These are phyloP conservation scores for Pyrochroa serraticornis DNA, from an alignment of 2,888 invertebrate genomes.

Conservation along the genomic window DNA sequence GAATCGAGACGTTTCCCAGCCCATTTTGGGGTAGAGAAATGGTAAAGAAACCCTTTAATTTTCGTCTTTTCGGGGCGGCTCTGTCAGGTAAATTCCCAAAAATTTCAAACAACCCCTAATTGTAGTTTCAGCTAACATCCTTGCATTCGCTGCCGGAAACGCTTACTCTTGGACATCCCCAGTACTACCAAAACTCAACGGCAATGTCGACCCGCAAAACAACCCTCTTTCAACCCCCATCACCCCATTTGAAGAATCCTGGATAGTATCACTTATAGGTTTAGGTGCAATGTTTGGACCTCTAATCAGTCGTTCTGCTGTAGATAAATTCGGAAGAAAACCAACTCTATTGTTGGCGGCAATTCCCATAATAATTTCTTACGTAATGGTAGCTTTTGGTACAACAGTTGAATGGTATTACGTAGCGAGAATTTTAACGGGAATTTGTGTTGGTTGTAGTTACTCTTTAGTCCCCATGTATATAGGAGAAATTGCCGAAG, in stretches of 20 bases:
- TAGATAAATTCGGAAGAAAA: conserved; percentile 64
- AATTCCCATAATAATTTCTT: conserved; percentile 67
- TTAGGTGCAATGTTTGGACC: conserved; percentile 43
- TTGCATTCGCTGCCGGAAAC: conserved; percentile 5
- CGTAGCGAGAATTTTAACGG: conserved; percentile 65
- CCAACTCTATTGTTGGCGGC: conserved; percentile 67
- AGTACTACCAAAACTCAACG: conserved; percentile 36
- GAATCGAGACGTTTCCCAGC: too few relatives aligned
- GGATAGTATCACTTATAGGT: conserved; percentile 39
- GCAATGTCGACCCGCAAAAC: conserved; percentile 23
- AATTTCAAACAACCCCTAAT: background rate
- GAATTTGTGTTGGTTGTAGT: conserved; percentile 70
- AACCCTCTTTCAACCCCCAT: conserved; percentile 38
- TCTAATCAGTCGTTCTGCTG: conserved; percentile 32
- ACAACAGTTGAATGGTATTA: conserved; percentile 48
- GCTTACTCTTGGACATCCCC: conserved; percentile 44
- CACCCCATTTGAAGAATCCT: conserved; percentile 38
- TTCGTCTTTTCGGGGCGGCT: too few relatives aligned
- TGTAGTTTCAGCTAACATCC: background rate
- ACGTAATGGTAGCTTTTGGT: conserved; percentile 35
- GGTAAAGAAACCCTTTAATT: too few relatives aligned
- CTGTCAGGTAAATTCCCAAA: too few relatives aligned
- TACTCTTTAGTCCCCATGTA: conserved; percentile 83
- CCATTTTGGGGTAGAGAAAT: too few relatives aligned
- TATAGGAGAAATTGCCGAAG: conserved; percentile 83